Evolutionary conservation across 2,888 invertebrate species (phyloP).

Genomic region (Dryadula phaetusa): DNA sequence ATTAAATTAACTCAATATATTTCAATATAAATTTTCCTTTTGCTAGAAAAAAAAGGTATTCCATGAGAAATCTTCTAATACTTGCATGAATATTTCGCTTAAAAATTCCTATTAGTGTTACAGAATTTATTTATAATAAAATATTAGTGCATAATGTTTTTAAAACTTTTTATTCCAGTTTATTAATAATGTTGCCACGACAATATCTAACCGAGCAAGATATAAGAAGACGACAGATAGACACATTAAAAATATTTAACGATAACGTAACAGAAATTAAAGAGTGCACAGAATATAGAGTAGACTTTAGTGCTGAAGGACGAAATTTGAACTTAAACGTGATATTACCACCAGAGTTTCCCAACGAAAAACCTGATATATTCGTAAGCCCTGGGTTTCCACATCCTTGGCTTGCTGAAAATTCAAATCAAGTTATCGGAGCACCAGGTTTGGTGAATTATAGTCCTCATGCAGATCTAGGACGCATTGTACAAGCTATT

Average conservation of each 20-base stretch:
- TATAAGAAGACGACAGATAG: slow-evolving; percentile 89
- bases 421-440: slow-evolving; percentile 87
- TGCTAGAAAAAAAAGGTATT: neutral
- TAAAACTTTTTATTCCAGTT: neutral
- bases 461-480: slow-evolving; percentile 90
- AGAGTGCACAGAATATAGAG: slow-evolving; percentile 89
- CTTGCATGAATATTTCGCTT: neutral
- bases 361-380: slow-evolving; percentile 89
- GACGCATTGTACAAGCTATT: slow-evolving; percentile 90
- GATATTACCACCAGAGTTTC: slow-evolving; percentile 88
- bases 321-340: slow-evolving; percentile 88
- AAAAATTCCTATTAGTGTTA: neutral
- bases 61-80: no score
- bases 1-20: neutral
- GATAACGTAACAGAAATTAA: slow-evolving; percentile 90
- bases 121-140: neutral
- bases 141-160: neutral
- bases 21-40: neutral
- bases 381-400: slow-evolving; percentile 86
- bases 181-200: slow-evolving; percentile 41
- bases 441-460: slow-evolving; percentile 92
- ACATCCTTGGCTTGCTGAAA: slow-evolving; percentile 89
- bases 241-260: slow-evolving; percentile 92
- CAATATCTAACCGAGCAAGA: slow-evolving; percentile 82
- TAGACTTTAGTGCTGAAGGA: slow-evolving; percentile 87